Base-by-base conservation (phyloP, 2,797 vertebrate genomes). In the Platalea minor region DNA sequence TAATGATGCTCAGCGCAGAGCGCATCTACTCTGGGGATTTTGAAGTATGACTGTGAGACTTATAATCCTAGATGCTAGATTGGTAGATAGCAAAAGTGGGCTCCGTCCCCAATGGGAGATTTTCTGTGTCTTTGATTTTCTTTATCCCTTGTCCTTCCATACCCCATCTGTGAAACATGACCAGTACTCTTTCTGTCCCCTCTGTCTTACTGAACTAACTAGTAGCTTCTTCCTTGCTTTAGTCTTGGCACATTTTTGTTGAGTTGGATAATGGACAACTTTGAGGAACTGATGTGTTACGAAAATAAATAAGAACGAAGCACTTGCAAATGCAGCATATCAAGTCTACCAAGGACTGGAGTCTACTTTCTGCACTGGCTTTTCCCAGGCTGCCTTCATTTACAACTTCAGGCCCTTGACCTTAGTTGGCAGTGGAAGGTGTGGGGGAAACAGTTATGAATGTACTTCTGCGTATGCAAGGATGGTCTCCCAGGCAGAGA, bases 401-500 rank as follows among this genome's bases (percentile, higher is more conserved):
- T 64, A 37, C 24, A 91, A 2, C 92, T 88, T 80, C 35, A 85
- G 70, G 48, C 21, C 68, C 21, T 84, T 94, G 89, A 80, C 70
- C 46, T 91, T 29, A 73, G 25, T 21, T 81, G 70, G 26, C 80
- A 90, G 35, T 43, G 33, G 59, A 82, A 93, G 54, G 13, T 53
- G n/a, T 69, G 80, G 39, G 75, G 59, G 77, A 83, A 95, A 13
- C 20, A 82, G 33, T 59, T 76, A 1, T 74, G 77, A 84, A 70
- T 50, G 50, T 56, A 12, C 2, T 85, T 74, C 17, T 10, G 9
- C 10, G 14, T 63, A 91, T 95, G 81, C 77, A 93, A 89, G 92
- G 64, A 69, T 51, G 17, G 67, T 92, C 51, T 95, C 79, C 33
- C 37, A 91, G 78, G 37, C 54, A 85, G 80, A 91, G 31, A 76